These are phyloP conservation scores for Narcine bancroftii DNA, from an alignment of 2,113 vertebrate genomes.

Conservation along the genomic window DNA sequence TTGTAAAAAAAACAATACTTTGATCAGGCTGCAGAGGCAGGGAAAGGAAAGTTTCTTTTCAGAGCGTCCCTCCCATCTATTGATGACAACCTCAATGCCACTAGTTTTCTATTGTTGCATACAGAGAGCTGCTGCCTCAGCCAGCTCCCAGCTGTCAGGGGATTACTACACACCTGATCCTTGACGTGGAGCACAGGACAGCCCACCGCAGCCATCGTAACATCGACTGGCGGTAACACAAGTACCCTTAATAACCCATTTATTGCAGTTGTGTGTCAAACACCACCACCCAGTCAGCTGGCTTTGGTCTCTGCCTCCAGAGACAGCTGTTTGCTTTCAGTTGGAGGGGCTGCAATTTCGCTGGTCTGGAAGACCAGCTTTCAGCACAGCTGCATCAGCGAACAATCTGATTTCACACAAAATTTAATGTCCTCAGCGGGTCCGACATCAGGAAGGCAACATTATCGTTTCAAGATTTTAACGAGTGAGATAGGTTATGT, in stretches of 20 bases:
- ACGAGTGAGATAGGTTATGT: background rate
- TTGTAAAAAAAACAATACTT: constrained; percentile 19
- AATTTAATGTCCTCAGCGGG: no score
- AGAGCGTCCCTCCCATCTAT: constrained; percentile 1
- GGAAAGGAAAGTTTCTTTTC: constrained; percentile 28
- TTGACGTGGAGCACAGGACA: background rate
- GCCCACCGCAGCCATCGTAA: background rate
- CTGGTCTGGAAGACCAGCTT: background rate
- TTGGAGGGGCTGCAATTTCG: background rate
- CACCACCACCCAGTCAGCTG: background rate
- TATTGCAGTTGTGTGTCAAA: background rate
- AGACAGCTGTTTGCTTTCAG: background rate
- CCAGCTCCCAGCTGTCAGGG: constrained; percentile 8
- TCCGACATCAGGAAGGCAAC: background rate
- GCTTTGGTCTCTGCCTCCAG: background rate
- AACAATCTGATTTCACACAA: background rate
- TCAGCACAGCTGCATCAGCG: background rate
- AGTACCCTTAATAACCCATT: background rate
- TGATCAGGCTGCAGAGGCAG: constrained; percentile 12
- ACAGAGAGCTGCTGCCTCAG: background rate
- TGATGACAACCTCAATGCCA: constrained; percentile 28
- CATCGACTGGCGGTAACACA: background rate
- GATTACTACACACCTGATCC: constrained; percentile 20
- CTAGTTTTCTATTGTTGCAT: constrained; percentile 21
- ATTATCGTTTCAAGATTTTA: background rate